phyloP scores from a whole-genome alignment of 2,113 vertebrate species.

The Semnornis frantzii region DNA sequence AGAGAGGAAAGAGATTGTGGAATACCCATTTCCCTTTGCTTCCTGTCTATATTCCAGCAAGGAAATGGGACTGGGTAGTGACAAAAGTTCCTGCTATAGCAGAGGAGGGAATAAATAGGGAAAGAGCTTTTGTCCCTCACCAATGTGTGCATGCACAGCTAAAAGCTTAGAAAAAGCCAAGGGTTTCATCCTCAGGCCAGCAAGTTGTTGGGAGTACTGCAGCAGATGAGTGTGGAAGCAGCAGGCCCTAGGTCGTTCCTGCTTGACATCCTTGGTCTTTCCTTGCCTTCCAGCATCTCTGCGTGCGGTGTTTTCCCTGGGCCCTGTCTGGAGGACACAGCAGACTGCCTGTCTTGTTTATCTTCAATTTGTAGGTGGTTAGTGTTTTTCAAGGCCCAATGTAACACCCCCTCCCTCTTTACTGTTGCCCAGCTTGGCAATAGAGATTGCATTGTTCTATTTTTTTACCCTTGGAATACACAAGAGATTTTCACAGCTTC shows the following conservation, averaged over 20 bases:
- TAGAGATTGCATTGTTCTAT: conserved; percentile 58
- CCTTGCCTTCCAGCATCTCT: not conserved
- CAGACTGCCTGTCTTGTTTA: not conserved
- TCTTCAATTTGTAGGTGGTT: conserved; percentile 28
- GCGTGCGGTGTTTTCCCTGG: not conserved
- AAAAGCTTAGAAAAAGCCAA: not conserved
- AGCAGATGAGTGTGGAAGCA: not conserved
- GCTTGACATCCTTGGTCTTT: not conserved
- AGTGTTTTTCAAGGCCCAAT: conserved; percentile 52
- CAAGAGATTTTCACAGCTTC: conserved; percentile 49
- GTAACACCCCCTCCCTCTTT: conserved; percentile 30
- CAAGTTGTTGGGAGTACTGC: not conserved
- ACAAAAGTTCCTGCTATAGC: not conserved
- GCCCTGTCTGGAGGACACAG: not conserved
- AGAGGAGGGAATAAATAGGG: not conserved
- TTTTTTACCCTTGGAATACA: conserved; percentile 14
- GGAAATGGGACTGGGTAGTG: not conserved
- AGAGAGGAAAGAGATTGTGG: not conserved
- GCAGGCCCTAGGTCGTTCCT: not conserved
- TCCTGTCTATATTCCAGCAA: not conserved
- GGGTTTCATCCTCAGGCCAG: not conserved
- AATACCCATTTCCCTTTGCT: not conserved
- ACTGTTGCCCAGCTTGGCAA: conserved; percentile 21
- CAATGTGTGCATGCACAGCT: accelerated
- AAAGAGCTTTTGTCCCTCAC: not conserved